Percentiles rank a stretch among this genome's conserved stretches.
Conservation (phyloP, 2,797 vertebrate species). For the Spondyliosoma cantharus region DNA sequence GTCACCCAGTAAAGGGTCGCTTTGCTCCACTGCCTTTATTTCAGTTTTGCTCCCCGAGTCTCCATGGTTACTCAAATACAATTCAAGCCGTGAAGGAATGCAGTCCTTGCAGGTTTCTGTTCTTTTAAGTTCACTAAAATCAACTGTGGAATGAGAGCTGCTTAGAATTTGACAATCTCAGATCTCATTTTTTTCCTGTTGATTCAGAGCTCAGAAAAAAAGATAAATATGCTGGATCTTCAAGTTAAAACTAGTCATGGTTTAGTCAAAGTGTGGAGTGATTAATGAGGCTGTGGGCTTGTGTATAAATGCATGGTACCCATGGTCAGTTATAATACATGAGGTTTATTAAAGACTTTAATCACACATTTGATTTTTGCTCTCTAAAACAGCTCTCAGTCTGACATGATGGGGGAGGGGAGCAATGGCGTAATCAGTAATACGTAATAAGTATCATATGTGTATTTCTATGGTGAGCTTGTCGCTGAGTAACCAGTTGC, state of each 20-base stretch:
- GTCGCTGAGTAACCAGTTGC: constrained; percentile 85
- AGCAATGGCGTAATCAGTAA: constrained; percentile 65
- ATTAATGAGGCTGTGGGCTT: constrained; percentile 4
- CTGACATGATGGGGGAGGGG: constrained; percentile 49
- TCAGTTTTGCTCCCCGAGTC: constrained; percentile 76
- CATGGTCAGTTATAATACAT: background rate
- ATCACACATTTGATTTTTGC: constrained; percentile 31
- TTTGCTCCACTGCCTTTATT: constrained; percentile 74
- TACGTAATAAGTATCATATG: constrained; percentile 82
- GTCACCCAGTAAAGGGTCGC: constrained; percentile 51
- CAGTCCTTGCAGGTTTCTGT: constrained; percentile 80
- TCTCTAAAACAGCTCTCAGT: constrained; percentile 34
- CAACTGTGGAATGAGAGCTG: constrained; percentile 28
- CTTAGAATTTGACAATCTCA: background rate
- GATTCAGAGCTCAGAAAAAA: background rate
- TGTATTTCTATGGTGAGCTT: constrained; percentile 77
- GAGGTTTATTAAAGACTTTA: constrained; percentile 8
- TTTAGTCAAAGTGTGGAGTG: background rate
- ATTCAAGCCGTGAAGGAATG: constrained; percentile 74
- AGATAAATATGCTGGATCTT: background rate
- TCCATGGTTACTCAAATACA: constrained; percentile 84
- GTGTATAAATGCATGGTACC: background rate
- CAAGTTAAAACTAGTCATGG: background rate
- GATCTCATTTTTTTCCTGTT: background rate
- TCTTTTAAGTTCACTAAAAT: constrained; percentile 47